Base-by-base conservation (phyloP, 2,888 invertebrate genomes). In the Polia nebulosa region DNA sequence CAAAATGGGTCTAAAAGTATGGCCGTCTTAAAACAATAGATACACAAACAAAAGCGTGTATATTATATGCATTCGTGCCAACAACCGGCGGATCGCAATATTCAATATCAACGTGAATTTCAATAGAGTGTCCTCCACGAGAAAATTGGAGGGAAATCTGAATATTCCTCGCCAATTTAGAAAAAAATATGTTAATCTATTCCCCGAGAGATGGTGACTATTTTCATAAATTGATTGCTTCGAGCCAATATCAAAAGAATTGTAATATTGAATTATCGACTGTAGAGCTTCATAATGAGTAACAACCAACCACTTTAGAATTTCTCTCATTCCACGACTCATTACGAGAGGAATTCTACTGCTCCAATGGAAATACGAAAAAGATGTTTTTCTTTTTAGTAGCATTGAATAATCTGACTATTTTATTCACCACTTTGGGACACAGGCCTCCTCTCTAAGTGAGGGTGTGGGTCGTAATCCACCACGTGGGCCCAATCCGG, bases 121-220 rank as follows among this genome's bases (percentile, higher is more conserved):
- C 89, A 93, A 93, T 91, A 86, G 89, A 92, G 90, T 89, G 90
- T 89, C 90, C 91, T 92, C 88, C 85, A 88, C 88, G 87, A 89
- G 91, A 91, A 93, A 93, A 94, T 93, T 93, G 92, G 88, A 92
- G 87, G 88, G 84, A 90, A 90, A 92, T 93, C 92, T 93, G 93
- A 94, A 94, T 94, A 94, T 94, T 93, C 94, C 85, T 86, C 88
- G 88, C 85, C 89, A 90, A 91, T 93, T 91, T 90, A 83, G 87
- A 90, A 92, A 92, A 92, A 93, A 93, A 90, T 91, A 93, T 94
- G 93, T 89, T 92, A 94, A 94, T 94, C 88, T 92, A 91, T 93
- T 91, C 92, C 84, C 84, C 80, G 85, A 86, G 88, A 87, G 88
- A 89, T 82, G 82, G 86, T 80, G 91, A 91, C 91, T 89, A 92